Percentiles rank a stretch among this genome's conserved stretches.
Evolutionary conservation across 2,888 invertebrate genomes (phyloP).

Genomic region (Syrphus vitripennis): DNA sequence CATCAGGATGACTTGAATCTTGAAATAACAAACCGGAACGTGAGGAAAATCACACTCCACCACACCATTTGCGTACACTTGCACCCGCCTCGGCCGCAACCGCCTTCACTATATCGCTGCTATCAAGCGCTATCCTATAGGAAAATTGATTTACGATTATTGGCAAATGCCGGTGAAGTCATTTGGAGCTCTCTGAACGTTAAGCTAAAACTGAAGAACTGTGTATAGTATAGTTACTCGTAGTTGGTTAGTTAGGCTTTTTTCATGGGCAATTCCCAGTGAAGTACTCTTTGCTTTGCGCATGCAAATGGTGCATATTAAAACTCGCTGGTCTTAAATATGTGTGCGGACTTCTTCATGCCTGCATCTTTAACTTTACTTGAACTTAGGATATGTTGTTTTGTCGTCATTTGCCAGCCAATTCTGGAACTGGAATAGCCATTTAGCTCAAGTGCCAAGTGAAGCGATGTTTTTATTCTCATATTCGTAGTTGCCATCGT

Average conservation of each 20-base stretch:
- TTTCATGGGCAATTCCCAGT: conserved; percentile 65
- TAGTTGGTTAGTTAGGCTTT: conserved; percentile 56
- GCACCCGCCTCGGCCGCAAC: not conserved
- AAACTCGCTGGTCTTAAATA: conserved; percentile 8
- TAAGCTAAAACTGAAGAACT: conserved; percentile 40
- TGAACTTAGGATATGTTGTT: conserved; percentile 49
- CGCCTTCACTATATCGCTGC: conserved; percentile 12
- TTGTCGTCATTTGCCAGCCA: conserved; percentile 62
- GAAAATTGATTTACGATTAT: conserved; percentile 71
- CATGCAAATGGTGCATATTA: conserved; percentile 64
- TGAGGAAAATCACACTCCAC: conserved; percentile 62
- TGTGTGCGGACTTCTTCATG: not conserved
- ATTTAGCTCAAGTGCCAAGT: conserved; percentile 66
- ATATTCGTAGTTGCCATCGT: not conserved
- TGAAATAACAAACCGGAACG: conserved; percentile 57
- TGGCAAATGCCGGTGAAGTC: conserved; percentile 70
- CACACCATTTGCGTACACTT: conserved; percentile 17
- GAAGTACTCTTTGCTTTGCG: conserved; percentile 21
- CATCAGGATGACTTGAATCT: not conserved
- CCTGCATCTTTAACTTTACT: not conserved
- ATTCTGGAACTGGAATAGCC: conserved; percentile 63
- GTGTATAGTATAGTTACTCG: too few species aligned
- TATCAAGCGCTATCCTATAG: conserved; percentile 62
- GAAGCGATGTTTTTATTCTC: conserved; percentile 61
- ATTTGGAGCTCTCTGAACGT: conserved; percentile 60